phyloP scores from a whole-genome alignment of 2,113 vertebrate species.

The Scopus umbretta region DNA sequence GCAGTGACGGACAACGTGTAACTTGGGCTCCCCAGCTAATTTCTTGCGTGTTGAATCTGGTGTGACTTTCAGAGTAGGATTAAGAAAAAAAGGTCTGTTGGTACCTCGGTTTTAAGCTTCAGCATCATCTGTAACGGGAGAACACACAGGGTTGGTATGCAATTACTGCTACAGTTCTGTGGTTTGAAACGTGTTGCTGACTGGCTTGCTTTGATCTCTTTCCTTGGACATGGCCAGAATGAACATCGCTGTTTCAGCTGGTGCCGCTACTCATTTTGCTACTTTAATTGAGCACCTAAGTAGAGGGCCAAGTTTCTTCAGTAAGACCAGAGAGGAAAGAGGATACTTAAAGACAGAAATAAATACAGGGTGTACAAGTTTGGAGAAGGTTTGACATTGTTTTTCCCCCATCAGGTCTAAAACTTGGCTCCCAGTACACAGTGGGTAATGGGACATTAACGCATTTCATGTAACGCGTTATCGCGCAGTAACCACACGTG shows the following conservation, averaged over 20 bases:
- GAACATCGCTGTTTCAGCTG: not conserved
- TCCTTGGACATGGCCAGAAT: not conserved
- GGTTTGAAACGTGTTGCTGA: not conserved
- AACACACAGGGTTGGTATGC: accelerated
- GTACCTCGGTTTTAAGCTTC: not conserved
- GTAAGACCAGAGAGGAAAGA: not conserved
- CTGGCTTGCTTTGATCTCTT: not conserved
- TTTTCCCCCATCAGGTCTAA: not conserved
- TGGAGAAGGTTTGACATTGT: not conserved
- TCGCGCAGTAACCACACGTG: not conserved
- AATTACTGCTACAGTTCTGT: not conserved
- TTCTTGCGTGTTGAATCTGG: not conserved
- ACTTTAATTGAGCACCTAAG: not conserved
- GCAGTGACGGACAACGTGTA: not conserved
- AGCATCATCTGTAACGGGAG: not conserved
- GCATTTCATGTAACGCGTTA: not conserved
- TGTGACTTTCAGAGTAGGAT: not conserved
- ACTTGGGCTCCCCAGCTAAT: not conserved
- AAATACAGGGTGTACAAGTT: not conserved
- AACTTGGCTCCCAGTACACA: not conserved
- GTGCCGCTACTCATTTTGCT: not conserved
- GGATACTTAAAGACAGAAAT: not conserved
- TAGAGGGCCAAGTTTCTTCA: not conserved
- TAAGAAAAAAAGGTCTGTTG: not conserved
- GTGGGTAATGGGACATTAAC: accelerated